Conservation (phyloP, 2,888 invertebrate genomes). For the Cyaniris semiargus region DNA sequence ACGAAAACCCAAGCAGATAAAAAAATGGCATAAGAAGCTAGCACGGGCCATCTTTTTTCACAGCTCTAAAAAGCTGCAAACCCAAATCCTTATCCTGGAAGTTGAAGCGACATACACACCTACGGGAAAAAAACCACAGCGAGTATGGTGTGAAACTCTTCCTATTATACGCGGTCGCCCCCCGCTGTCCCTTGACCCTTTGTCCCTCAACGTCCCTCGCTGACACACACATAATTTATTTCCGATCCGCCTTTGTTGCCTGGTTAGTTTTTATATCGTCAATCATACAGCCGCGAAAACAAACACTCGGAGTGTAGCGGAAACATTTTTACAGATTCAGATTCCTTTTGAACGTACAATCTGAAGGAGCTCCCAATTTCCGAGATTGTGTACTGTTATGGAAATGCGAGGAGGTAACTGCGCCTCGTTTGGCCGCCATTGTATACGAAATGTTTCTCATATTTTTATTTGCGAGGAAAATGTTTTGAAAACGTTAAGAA, state of each 20-base stretch:
- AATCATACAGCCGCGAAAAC: conserved; percentile 42
- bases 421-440: conserved; percentile 51
- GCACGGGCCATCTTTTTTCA: too few species aligned
- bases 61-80: not conserved
- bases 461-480: conserved; percentile 21
- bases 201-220: conserved; percentile 53
- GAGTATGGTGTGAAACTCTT: conserved; percentile 69
- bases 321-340: not conserved
- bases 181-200: conserved; percentile 64
- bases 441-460: conserved; percentile 40
- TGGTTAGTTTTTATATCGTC: conserved; percentile 41
- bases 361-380: conserved; percentile 46
- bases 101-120: not conserved
- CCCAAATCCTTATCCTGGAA: not conserved
- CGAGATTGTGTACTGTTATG: conserved; percentile 56
- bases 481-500: not conserved
- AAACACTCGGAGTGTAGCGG: conserved; percentile 38
- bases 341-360: conserved; percentile 59
- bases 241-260: conserved; percentile 47
- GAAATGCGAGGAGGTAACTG: conserved; percentile 51
- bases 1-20: too few species aligned
- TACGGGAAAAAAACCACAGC: conserved; percentile 61
- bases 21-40: too few species aligned
- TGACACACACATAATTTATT: conserved; percentile 49
- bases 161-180: conserved; percentile 57